phyloP scores from a whole-genome alignment of 2,113 vertebrate species.

The Chroicocephalus ridibundus region DNA sequence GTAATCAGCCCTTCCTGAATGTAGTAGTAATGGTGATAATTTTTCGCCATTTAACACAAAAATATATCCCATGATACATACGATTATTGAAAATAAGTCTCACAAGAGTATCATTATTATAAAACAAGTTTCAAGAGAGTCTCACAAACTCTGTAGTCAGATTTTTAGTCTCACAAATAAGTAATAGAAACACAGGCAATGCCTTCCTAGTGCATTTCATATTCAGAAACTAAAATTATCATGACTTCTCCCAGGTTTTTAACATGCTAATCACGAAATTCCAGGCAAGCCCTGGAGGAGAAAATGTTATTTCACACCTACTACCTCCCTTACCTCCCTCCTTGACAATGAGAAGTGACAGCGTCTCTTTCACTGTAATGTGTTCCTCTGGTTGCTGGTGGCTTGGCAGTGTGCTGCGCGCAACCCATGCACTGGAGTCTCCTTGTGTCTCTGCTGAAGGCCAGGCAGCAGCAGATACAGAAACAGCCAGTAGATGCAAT shows the following conservation, averaged over 20 bases:
- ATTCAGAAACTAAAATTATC: neutral
- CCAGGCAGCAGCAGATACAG: neutral
- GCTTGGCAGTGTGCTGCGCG: neutral
- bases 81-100: neutral
- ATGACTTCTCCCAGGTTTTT: neutral
- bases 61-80: neutral
- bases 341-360: neutral
- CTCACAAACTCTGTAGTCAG: neutral
- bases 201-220: neutral
- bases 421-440: neutral
- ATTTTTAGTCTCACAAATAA: neutral
- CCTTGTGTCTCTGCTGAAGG: neutral
- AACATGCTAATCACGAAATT: neutral
- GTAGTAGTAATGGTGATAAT: neutral
- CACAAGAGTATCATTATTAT: neutral
- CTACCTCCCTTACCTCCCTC: neutral
- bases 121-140: neutral
- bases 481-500: neutral
- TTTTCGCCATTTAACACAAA: neutral
- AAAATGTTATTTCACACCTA: neutral
- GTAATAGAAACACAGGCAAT: neutral
- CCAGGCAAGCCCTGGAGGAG: neutral
- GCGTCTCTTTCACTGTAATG: neutral
- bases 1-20: neutral
- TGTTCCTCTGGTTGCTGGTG: neutral